Conservation (phyloP, 1,140 invertebrate genomes). For the Eumeta japonica region DNA sequence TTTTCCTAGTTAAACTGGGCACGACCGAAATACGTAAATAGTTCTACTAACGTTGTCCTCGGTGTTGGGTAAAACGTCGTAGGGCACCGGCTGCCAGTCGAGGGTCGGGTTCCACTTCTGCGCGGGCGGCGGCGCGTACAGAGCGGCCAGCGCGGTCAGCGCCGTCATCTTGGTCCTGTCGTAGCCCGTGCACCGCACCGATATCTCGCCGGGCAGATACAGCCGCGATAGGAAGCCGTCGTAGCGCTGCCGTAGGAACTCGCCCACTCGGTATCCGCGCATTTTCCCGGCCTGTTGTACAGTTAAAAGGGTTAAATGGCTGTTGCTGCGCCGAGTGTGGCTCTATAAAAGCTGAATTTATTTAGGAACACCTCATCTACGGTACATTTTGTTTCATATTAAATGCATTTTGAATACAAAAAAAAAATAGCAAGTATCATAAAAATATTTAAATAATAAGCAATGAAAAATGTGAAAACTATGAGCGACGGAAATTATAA, state of each 20-base stretch:
- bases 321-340: too few relatives aligned
- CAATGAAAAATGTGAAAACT: too few relatives aligned
- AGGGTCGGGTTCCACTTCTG: constrained; percentile 54
- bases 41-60: constrained; percentile 51
- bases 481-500: too few relatives aligned
- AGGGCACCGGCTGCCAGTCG: constrained; percentile 61
- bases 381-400: too few relatives aligned
- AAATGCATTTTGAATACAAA: too few relatives aligned
- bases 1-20: too few relatives aligned
- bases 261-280: constrained; percentile 41
- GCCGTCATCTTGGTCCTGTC: constrained; percentile 64
- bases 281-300: constrained; percentile 50
- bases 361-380: too few relatives aligned
- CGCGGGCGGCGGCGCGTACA: constrained; percentile 52
- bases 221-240: constrained; percentile 33
- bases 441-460: too few relatives aligned
- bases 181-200: constrained; percentile 55
- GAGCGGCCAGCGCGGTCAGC: constrained; percentile 55
- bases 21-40: too few relatives aligned
- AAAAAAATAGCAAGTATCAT: too few relatives aligned
- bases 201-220: constrained; percentile 53
- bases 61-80: constrained; percentile 36
- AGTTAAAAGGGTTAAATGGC: too few relatives aligned
- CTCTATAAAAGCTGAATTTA: too few relatives aligned
- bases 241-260: constrained; percentile 44